A percentile compares a stretch with the other conserved stretches of the same genome.
Evolutionary conservation across 2,113 vertebrate genomes (phyloP).

Genomic region (Mustela nigripes): DNA sequence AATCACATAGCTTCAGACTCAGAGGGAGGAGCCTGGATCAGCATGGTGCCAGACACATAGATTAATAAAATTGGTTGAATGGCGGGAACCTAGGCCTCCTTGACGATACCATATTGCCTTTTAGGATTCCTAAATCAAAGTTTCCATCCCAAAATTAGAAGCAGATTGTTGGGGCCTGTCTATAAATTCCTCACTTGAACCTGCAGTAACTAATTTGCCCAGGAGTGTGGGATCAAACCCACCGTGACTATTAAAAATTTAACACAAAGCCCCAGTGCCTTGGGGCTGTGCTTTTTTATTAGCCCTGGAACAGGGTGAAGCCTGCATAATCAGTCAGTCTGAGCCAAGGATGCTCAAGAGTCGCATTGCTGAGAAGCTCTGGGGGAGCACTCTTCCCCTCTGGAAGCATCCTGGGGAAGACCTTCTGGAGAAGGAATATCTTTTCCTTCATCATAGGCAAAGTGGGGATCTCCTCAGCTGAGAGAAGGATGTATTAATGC

Average conservation of each 20-base stretch:
- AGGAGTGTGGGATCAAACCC: constrained; percentile 78
- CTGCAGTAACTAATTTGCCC: constrained; percentile 74
- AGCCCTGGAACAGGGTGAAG: constrained; percentile 1
- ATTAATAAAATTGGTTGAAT: background rate
- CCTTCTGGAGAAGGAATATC: background rate
- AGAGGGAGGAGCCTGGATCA: background rate
- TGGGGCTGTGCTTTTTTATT: constrained; percentile 62
- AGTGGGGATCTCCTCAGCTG: background rate
- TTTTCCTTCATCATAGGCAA: background rate
- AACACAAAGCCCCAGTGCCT: constrained; percentile 59
- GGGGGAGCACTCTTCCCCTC: background rate
- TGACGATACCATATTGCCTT: background rate
- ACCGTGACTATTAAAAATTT: constrained; percentile 73
- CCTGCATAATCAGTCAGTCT: background rate
- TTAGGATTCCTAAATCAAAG: constrained; percentile 47
- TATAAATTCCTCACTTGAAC: constrained; percentile 73
- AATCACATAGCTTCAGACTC: background rate
- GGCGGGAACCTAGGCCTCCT: background rate
- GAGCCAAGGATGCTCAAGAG: constrained; percentile 17
- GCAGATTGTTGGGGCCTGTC: constrained; percentile 72
- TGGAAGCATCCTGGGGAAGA: too few relatives aligned
- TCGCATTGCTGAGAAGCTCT: constrained; percentile 14
- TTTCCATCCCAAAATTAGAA: constrained; percentile 58
- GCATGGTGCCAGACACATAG: background rate
- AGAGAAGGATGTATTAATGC: background rate